Evolutionary conservation across 2,113 vertebrate genomes (phyloP).

Genomic region (Varanus salvator): DNA sequence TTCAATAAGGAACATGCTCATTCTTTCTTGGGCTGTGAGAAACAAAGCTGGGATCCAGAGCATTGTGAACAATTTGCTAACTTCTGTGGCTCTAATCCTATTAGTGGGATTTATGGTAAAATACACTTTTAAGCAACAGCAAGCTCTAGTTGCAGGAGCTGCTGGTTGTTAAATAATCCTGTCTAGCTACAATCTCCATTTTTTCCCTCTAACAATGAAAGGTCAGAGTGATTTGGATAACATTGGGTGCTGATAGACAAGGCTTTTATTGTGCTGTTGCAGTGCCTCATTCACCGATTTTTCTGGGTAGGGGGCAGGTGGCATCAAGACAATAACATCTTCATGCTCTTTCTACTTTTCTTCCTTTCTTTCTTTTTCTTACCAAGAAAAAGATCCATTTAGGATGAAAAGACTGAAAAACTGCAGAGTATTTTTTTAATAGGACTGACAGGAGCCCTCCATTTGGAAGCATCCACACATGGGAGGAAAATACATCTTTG

Average conservation of each 20-base stretch:
- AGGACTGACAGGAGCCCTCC: no score
- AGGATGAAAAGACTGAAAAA: no score
- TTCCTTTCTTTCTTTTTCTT: no score
- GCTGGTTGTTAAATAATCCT: slow-evolving; percentile 2
- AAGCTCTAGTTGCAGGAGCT: not conserved
- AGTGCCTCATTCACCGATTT: no score
- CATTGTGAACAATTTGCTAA: slow-evolving; percentile 10
- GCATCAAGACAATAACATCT: no score
- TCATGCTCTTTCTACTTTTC: no score
- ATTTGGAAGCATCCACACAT: not conserved
- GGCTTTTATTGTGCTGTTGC: no score
- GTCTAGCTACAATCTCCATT: not conserved
- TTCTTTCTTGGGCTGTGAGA: not conserved
- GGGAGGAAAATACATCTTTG: not conserved
- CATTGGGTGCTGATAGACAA: not conserved
- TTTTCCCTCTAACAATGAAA: not conserved
- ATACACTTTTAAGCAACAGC: slow-evolving; percentile 12
- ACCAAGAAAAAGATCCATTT: no score
- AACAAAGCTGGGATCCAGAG: not conserved
- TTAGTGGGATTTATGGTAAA: slow-evolving; percentile 22
- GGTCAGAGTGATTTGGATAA: not conserved
- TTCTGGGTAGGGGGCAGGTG: no score
- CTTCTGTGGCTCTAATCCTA: slow-evolving; percentile 6
- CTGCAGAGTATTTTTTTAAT: no score
- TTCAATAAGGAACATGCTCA: not conserved